Base-by-base conservation (phyloP, 1,140 invertebrate genomes). In the Drosophila ananassae region DNA sequence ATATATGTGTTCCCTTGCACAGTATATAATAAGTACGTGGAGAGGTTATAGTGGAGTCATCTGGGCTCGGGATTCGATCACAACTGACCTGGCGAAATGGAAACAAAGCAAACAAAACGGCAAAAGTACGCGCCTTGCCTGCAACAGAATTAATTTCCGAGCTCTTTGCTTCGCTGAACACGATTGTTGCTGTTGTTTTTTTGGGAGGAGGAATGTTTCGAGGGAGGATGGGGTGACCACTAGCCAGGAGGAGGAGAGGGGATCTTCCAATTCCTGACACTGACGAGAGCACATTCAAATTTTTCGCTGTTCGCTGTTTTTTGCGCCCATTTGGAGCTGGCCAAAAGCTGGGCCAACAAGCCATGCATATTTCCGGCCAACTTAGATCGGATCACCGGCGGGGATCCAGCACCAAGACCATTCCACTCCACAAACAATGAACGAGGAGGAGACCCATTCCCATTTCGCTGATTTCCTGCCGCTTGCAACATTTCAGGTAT, bases 331-430 rank as follows among this genome's bases (percentile, higher is more conserved):
- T 87, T 89, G 82, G 77, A 78, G 73, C 73, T 76, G 79, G 79
- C 80, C 80, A 79, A 84, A 83, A 66, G 44, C 52, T 50, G 61
- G 52, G 37, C 41, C 41, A 44, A 9, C 66, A 89, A 89, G 79
- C 83, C 83, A 89, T 79, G 83, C 83, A 89, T 89, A 83, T 83
- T 79, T 89, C 83, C 83, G 83, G 83, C 83, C 68, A 51, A 34
- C 28, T 21, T 44, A 58, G 13, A 71, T 58, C 60, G 21, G 67
- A 56, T 59, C 67, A 63, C 73, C 64, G 8, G n/a, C 22, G 21
- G 44, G 25, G 52, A 54, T 41, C 30, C 39, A 66, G 22, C 52
- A 21, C 53, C 50, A 48, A 60, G 17, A 37, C 47, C 34, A 50
- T 50, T 50, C 57, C 62, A 50, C 2, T 13, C 39, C 39, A 44